Base-by-base conservation (phyloP, 2,113 vertebrate genomes). In the Percopsis transmontana region DNA sequence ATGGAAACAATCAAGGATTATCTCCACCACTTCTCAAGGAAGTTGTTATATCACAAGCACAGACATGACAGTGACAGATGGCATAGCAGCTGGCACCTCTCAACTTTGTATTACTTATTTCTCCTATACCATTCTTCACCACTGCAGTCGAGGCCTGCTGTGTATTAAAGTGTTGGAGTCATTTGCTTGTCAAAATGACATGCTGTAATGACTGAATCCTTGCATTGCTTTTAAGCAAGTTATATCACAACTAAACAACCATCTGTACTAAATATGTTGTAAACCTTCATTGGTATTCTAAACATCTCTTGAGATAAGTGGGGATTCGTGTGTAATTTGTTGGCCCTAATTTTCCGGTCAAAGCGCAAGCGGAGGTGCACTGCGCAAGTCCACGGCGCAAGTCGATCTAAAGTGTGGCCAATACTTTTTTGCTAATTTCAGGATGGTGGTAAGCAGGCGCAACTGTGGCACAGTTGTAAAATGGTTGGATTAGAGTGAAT, bases 31-130 rank as follows among this genome's bases (percentile, higher is more conserved):
- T 87, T 89, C 74, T 85, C 72, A 84, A 80, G 78, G 82, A 91
- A 90, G 87, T 87, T 83, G 76, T 82, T 86, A 87, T 88, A 87
- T 91, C 87, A 83, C 80, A 71, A 86, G 77, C 83, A 55, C 64
- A 80, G 73, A 79, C 84, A 72, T 88, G 88, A 91, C 90, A 88
- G 84, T 90, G 90, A 92, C 91, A 92, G 92, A 92, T 93, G 91
- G 90, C 82, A 80, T 80, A 87, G 90, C 92, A 91, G 88, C 91
- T 91, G 90, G 89, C 84, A 85, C 79, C 81, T 70, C 85, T 92
- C 88, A 87, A 87, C 81, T 84, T 86, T 80, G 74, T 88, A 86
- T 87, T 86, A 83, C 80, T 87, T 85, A 76, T 86, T 78, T 82
- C 81, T 82, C 71, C 72, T 64, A 82, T 50, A 65, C 77, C 71